phyloP scores from a whole-genome alignment of 2,113 vertebrate genomes.

The Hystrix brachyura region DNA sequence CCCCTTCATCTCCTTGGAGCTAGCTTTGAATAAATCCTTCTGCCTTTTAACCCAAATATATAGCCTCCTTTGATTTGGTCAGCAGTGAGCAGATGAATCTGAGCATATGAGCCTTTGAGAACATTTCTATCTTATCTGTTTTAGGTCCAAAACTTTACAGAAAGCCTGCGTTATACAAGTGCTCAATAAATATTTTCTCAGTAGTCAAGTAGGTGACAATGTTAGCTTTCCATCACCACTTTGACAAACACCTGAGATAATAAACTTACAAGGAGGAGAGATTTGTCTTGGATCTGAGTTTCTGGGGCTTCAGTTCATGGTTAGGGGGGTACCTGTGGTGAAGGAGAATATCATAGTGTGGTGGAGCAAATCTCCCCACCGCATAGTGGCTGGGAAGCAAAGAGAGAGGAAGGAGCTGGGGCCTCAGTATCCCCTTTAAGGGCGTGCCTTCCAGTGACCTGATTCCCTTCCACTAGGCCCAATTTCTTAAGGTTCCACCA shows the following conservation, averaged over 20 bases:
- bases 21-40: not conserved
- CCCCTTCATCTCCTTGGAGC: not conserved
- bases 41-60: not conserved
- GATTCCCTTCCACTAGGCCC: not conserved
- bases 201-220: not conserved
- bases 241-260: not conserved
- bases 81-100: not conserved
- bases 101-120: not conserved
- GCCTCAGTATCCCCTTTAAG: not conserved
- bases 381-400: not conserved
- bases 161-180: not conserved
- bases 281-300: not conserved
- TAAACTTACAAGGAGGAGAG: not conserved
- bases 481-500: not conserved
- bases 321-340: not conserved
- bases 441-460: no score
- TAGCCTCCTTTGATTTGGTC: not conserved
- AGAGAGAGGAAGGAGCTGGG: not conserved
- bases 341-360: not conserved
- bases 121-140: no score
- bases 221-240: not conserved
- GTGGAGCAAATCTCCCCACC: not conserved
- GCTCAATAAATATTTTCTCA: not conserved
- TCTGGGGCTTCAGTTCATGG: not conserved
- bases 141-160: not conserved